Evolutionary conservation across 2,888 invertebrate genomes (phyloP).

Genomic region (Erpobdella octoculata): DNA sequence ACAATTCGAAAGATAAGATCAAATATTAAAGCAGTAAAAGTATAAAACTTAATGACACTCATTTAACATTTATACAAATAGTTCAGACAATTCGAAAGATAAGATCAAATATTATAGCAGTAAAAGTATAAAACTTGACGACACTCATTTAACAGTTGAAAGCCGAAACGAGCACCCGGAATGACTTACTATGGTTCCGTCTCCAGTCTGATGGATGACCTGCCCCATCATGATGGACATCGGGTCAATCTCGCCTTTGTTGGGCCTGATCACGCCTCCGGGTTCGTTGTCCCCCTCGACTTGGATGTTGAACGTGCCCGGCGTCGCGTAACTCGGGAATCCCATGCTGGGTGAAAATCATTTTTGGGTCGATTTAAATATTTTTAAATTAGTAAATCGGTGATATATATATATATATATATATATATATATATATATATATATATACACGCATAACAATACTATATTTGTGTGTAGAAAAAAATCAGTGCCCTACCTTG

Average conservation of each 20-base stretch:
- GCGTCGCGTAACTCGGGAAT: not conserved
- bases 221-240: conserved; percentile 10
- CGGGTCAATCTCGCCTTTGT: not conserved
- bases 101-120: no score
- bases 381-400: not conserved
- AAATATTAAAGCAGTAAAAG: no score
- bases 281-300: conserved; percentile 5
- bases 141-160: not conserved
- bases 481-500: not conserved
- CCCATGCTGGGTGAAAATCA: conserved; percentile 16
- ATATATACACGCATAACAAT: not conserved
- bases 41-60: not conserved
- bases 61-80: not conserved
- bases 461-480: not conserved
- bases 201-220: not conserved
- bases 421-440: not conserved
- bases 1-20: not conserved
- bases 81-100: not conserved
- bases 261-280: not conserved
- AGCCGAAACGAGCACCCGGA: not conserved
- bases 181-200: conserved; percentile 3
- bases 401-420: not conserved
- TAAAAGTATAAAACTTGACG: no score
- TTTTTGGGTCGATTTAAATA: not conserved
- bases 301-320: not conserved